Evolutionary conservation across 2,797 vertebrate genomes (phyloP).

Genomic region (Oreochromis grahami): DNA sequence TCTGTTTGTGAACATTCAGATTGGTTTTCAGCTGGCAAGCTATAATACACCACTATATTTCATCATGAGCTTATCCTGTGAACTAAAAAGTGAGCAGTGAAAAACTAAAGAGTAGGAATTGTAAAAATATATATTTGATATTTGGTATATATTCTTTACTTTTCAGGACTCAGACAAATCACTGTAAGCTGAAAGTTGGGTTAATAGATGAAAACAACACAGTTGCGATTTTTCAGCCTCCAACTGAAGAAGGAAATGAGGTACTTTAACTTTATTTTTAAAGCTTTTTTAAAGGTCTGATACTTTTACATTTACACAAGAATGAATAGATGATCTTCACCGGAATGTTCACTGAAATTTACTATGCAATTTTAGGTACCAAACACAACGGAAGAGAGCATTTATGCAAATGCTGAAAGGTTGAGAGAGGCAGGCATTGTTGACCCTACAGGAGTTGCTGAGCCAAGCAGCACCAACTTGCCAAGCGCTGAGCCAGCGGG

Average conservation of each 20-base stretch:
- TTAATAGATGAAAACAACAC: background rate
- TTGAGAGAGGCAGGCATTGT: background rate
- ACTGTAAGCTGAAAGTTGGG: background rate
- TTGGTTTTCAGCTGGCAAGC: background rate
- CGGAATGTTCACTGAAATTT: background rate
- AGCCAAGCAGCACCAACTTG: background rate
- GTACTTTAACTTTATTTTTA: background rate
- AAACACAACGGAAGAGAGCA: background rate
- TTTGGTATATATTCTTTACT: background rate
- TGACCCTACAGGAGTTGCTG: background rate
- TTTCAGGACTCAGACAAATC: background rate
- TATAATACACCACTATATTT: background rate
- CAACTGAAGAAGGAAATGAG: background rate
- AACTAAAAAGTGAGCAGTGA: background rate
- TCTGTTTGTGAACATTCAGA: background rate
- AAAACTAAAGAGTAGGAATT: background rate
- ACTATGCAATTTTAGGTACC: background rate
- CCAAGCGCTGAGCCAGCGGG: background rate
- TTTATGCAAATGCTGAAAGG: background rate
- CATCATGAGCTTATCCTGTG: background rate
- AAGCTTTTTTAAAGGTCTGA: fast-evolving
- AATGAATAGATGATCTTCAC: background rate
- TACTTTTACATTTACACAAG: background rate
- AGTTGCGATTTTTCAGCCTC: background rate
- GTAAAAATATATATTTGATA: background rate